Evolutionary conservation across 1,140 invertebrate species (phyloP).

Genomic region (Macrobrachium nipponense): DNA sequence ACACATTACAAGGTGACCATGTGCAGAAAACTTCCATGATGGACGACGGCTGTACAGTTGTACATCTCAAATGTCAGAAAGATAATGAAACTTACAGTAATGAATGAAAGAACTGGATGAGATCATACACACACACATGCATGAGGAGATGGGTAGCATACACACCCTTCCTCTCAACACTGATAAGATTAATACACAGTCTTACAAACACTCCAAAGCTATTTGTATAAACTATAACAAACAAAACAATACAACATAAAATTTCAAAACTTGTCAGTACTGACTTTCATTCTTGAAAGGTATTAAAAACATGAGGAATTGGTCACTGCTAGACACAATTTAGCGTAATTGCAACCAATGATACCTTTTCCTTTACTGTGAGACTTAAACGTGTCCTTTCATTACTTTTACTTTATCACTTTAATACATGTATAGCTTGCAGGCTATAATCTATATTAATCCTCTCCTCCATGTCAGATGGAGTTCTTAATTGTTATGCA

Average conservation of each 20-base stretch:
- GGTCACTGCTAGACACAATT: too few relatives aligned
- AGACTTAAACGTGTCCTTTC: too few relatives aligned
- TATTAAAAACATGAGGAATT: too few relatives aligned
- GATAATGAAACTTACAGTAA: slow-evolving; percentile 26
- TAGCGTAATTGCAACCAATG: too few relatives aligned
- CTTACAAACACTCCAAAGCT: slow-evolving; percentile 54
- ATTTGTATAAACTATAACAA: slow-evolving; percentile 41
- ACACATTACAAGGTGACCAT: slow-evolving; percentile 53
- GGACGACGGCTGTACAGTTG: slow-evolving; percentile 44
- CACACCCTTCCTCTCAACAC: slow-evolving; percentile 29
- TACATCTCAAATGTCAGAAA: slow-evolving; percentile 34
- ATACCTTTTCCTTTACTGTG: too few relatives aligned
- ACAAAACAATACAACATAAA: slow-evolving; percentile 4
- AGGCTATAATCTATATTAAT: too few relatives aligned
- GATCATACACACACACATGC: neutral
- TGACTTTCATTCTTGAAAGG: too few relatives aligned
- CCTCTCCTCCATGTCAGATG: too few relatives aligned
- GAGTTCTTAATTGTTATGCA: too few relatives aligned
- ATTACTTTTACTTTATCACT: too few relatives aligned
- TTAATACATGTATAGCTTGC: too few relatives aligned
- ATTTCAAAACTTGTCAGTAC: slow-evolving; percentile 13
- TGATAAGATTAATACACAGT: slow-evolving; percentile 39
- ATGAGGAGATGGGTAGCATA: neutral
- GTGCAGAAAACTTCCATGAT: slow-evolving; percentile 51
- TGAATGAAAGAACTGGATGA: slow-evolving; percentile 8